Evolutionary conservation across 2,888 invertebrate species (phyloP).

Genomic region (Nomada fabriciana): DNA sequence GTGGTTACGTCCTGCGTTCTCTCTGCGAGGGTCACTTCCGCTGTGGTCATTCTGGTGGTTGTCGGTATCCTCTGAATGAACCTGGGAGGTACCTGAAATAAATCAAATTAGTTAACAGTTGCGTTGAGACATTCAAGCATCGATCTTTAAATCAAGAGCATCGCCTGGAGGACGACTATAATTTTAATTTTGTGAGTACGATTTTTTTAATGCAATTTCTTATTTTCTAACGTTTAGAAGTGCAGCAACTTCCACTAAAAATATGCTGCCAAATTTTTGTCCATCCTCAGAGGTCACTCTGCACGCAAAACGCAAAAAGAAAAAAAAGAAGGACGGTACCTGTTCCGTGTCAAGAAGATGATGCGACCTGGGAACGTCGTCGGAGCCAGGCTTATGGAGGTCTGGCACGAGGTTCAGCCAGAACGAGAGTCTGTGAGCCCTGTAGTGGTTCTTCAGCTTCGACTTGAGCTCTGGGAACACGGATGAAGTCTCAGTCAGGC

Average conservation of each 20-base stretch:
- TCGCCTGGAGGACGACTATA: too few species aligned
- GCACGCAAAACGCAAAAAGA: neutral
- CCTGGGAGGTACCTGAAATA: slow-evolving; percentile 80
- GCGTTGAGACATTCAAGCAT: neutral
- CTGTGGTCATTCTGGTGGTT: slow-evolving; percentile 77
- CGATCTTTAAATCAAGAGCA: too few species aligned
- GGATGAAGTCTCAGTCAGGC: slow-evolving; percentile 47
- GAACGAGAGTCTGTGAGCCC: slow-evolving; percentile 96
- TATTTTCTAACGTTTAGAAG: too few species aligned
- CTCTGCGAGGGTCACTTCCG: slow-evolving; percentile 78
- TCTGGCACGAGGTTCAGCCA: slow-evolving; percentile 98
- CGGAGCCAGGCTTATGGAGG: slow-evolving; percentile 93
- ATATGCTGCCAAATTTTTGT: neutral
- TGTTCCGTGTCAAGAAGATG: slow-evolving; percentile 92
- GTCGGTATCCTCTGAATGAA: slow-evolving; percentile 82
- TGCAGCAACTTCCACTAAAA: neutral
- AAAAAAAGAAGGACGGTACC: slow-evolving; percentile 67
- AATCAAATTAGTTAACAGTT: too few species aligned
- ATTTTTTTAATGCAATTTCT: too few species aligned
- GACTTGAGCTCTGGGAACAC: slow-evolving; percentile 92
- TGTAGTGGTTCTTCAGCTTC: slow-evolving; percentile 96
- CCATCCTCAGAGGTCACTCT: too few species aligned
- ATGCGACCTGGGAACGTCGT: slow-evolving; percentile 93
- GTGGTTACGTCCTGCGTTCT: slow-evolving; percentile 74
- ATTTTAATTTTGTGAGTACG: too few species aligned